Evolutionary conservation across 2,113 vertebrate species (phyloP).

Genomic region (Turdus rufiventris): DNA sequence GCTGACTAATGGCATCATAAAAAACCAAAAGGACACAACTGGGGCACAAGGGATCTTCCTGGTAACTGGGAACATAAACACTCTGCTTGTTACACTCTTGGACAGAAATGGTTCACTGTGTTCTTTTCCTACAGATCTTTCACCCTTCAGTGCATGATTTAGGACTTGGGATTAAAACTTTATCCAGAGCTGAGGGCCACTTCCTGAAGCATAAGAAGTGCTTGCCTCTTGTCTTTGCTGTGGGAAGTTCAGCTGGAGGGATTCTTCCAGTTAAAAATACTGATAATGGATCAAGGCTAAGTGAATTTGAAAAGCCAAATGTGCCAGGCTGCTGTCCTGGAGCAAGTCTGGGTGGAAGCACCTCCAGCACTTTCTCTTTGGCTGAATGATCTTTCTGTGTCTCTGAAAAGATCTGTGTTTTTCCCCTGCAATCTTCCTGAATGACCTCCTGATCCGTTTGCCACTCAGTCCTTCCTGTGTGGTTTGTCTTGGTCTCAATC

Average conservation of each 20-base stretch:
- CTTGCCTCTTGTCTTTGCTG: neutral
- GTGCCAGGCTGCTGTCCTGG: neutral
- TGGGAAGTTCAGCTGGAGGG: neutral
- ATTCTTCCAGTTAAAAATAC: neutral
- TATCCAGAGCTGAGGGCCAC: neutral
- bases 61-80: neutral
- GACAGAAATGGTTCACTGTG: neutral
- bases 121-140: neutral
- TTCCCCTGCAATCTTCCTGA: neutral
- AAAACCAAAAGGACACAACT: neutral
- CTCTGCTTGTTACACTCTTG: neutral
- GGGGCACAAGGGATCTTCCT: neutral
- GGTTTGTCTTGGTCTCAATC: neutral
- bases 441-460: neutral
- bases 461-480: fast-evolving
- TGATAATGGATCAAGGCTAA: neutral
- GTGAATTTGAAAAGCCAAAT: neutral
- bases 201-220: neutral
- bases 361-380: neutral
- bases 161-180: neutral
- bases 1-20: neutral
- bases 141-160: neutral
- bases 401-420: neutral
- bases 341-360: neutral
- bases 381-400: neutral